Evolutionary conservation across 2,888 invertebrate genomes (phyloP).

Genomic region (Torymus texanus): DNA sequence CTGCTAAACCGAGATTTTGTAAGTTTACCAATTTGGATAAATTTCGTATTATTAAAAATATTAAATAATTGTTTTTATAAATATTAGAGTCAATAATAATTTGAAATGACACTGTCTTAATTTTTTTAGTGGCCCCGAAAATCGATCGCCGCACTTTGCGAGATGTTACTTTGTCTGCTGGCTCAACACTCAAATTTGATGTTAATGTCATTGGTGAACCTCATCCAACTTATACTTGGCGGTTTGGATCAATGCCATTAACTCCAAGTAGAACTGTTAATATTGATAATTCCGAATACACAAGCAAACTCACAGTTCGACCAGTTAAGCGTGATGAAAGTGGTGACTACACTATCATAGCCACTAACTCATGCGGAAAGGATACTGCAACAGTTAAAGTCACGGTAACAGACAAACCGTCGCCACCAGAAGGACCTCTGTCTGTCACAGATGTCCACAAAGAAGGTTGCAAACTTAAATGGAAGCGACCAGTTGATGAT

Average conservation of each 20-base stretch:
- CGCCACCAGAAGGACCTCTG: constrained; percentile 91
- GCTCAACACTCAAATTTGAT: constrained; percentile 94
- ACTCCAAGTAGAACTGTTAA: constrained; percentile 82
- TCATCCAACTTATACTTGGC: constrained; percentile 95
- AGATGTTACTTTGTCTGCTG: constrained; percentile 92
- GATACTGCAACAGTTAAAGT: constrained; percentile 89
- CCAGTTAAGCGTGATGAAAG: constrained; percentile 88
- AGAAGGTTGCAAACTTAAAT: constrained; percentile 94
- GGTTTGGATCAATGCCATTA: constrained; percentile 88
- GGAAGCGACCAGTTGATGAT: constrained; percentile 96
- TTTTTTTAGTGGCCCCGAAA: constrained; percentile 88
- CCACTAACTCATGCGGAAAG: constrained; percentile 91
- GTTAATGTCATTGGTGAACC: constrained; percentile 97
- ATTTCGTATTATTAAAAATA: background rate
- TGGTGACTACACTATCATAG: constrained; percentile 91
- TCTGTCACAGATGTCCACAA: constrained; percentile 93
- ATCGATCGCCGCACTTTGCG: constrained; percentile 95
- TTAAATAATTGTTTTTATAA: constrained; percentile 1
- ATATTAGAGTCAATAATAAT: background rate
- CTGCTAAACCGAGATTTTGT: constrained; percentile 89
- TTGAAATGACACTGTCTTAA: background rate
- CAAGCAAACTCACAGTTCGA: constrained; percentile 89
- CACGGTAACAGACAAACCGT: constrained; percentile 90
- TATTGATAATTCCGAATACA: constrained; percentile 91
- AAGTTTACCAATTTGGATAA: constrained; percentile 67